Percentiles rank a stretch among this genome's conserved stretches.
Evolutionary conservation across 1,140 invertebrate genomes (phyloP).

Genomic region (Littorina saxatilis): DNA sequence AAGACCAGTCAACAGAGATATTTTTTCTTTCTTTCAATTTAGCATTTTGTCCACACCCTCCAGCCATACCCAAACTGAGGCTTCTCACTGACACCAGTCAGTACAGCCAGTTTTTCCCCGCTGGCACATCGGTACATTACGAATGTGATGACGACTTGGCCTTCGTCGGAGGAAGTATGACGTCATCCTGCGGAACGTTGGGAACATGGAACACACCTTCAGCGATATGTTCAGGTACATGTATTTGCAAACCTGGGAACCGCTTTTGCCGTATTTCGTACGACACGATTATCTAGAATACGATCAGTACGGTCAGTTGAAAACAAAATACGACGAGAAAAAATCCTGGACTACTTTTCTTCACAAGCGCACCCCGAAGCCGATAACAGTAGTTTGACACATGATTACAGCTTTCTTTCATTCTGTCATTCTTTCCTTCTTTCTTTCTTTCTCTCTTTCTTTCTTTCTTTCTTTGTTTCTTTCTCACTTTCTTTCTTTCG

Average conservation of each 20-base stretch:
- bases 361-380: too few species aligned
- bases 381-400: too few species aligned
- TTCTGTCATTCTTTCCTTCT: too few species aligned
- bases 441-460: neutral
- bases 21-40: neutral
- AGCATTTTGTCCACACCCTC: neutral
- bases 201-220: neutral
- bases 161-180: neutral
- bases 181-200: neutral
- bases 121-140: neutral
- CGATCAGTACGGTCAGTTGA: too few species aligned
- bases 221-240: neutral
- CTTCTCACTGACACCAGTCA: neutral
- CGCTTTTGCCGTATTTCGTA: too few species aligned
- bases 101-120: neutral
- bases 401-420: neutral
- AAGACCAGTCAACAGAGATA: too few species aligned
- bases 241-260: neutral
- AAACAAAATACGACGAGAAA: too few species aligned
- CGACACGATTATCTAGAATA: too few species aligned
- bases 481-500: too few species aligned
- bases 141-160: conserved; percentile 4
- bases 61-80: neutral
- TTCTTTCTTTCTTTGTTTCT: neutral
- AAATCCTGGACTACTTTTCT: too few species aligned